Evolutionary conservation across 2,888 invertebrate genomes (phyloP), one percentile per base, ranked within the genome.

Genomic region (Folsomia manolachei): DNA sequence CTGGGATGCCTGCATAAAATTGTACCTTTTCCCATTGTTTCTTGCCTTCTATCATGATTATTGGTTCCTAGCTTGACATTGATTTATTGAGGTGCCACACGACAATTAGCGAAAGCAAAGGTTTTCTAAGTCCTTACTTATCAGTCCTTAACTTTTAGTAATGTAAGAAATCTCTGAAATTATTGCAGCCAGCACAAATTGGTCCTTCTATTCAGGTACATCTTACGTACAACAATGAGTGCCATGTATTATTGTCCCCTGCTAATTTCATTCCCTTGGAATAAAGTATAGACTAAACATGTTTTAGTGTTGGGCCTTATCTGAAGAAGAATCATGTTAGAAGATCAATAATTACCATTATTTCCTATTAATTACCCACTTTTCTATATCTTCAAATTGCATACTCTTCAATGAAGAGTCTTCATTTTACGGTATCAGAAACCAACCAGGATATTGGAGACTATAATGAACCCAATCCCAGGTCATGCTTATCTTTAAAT

Each of bases 201-300:
- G 70, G 75, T 23, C 78, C 77, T 52, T 74, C 77, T 4, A 78
- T 78, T 63, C 79, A 79, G 77, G 79, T 79, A 73, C 56, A 56
- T 21, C 39, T 9, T 39, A 39, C n/a, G n/a, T n/a, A n/a, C n/a
- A n/a, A n/a, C n/a, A n/a, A n/a, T n/a, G n/a, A n/a, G n/a, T n/a
- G n/a, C n/a, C n/a, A n/a, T n/a, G n/a, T n/a, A n/a, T n/a, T n/a
- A n/a, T n/a, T n/a, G n/a, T n/a, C n/a, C n/a, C n/a, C n/a, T n/a
- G n/a, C n/a, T n/a, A n/a, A n/a, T n/a, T n/a, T n/a, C n/a, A n/a
- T n/a, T n/a, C n/a, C n/a, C n/a, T n/a, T n/a, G n/a, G n/a, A n/a
- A n/a, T n/a, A n/a, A n/a, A n/a, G n/a, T n/a, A n/a, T n/a, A n/a
- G n/a, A n/a, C n/a, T n/a, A n/a, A n/a, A n/a, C n/a, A n/a, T n/a